Evolutionary conservation across 1,140 invertebrate species (phyloP).

Genomic region (Tetranychus urticae): DNA sequence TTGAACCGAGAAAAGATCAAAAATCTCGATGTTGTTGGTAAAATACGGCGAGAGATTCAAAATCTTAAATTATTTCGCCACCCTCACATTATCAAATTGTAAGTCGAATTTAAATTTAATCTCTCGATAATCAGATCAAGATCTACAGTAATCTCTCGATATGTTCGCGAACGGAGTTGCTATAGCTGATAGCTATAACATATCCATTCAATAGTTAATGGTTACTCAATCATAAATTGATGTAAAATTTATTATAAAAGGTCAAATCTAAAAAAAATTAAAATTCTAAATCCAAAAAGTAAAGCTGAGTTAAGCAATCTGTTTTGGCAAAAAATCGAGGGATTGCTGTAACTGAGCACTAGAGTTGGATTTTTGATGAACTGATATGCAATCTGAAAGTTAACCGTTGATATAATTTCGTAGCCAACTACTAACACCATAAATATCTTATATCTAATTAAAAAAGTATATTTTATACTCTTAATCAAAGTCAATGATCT

Average conservation of each 20-base stretch:
- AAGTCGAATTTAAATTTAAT: slow-evolving; percentile 25
- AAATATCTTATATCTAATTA: neutral
- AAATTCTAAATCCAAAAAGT: too few relatives aligned
- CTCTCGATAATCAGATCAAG: neutral
- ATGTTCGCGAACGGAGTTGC: too few relatives aligned
- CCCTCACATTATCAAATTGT: slow-evolving; percentile 98
- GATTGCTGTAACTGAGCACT: too few relatives aligned
- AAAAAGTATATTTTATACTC: neutral
- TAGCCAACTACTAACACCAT: neutral
- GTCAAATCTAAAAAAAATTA: too few relatives aligned
- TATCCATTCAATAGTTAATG: too few relatives aligned
- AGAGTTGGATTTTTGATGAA: too few relatives aligned
- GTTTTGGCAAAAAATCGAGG: too few relatives aligned
- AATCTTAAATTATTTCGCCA: slow-evolving; percentile 96
- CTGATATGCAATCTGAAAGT: too few relatives aligned
- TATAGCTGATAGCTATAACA: too few relatives aligned
- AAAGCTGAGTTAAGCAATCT: too few relatives aligned
- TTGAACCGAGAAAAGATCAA: slow-evolving; percentile 97
- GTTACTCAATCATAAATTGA: too few relatives aligned
- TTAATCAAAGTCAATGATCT: neutral
- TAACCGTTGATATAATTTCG: neutral
- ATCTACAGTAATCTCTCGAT: neutral
- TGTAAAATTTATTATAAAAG: too few relatives aligned
- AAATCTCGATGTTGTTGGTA: slow-evolving; percentile 93
- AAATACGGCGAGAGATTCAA: slow-evolving; percentile 94